These are phyloP conservation scores for Sebastes minor DNA, from an alignment of 2,797 vertebrate species.

Conservation along the genomic window DNA sequence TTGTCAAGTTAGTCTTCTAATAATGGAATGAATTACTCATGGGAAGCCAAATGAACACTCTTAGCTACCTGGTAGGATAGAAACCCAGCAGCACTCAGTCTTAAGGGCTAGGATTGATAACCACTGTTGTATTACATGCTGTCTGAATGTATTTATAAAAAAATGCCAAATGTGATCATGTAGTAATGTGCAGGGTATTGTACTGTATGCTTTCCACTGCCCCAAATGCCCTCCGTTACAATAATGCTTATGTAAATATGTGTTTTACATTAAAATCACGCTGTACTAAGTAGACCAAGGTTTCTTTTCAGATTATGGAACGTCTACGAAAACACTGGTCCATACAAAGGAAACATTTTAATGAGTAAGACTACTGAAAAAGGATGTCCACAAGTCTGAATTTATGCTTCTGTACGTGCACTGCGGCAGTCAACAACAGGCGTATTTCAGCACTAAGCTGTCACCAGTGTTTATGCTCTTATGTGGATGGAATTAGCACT, in stretches of 20 bases:
- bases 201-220: conserved; percentile 1
- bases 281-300: neutral
- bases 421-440: conserved; percentile 13
- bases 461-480: conserved; percentile 42
- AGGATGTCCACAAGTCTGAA: conserved; percentile 8
- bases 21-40: neutral
- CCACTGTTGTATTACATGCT: neutral
- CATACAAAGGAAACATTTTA: conserved; percentile 34
- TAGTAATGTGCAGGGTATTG: neutral
- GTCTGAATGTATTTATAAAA: neutral
- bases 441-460: conserved; percentile 47
- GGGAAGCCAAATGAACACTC: neutral
- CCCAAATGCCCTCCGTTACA: neutral
- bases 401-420: conserved; percentile 30
- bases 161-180: neutral
- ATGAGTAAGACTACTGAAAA: conserved; percentile 16
- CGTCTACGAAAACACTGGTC: conserved; percentile 12
- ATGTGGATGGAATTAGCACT: conserved; percentile 37
- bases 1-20: neutral
- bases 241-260: neutral
- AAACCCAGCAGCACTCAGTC: neutral
- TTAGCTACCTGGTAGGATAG: neutral
- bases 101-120: neutral
- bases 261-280: conserved; percentile 18
- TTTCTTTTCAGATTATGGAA: conserved; percentile 2